Percentiles rank a stretch among this genome's conserved stretches.
These are phyloP conservation scores for Dromiciops gliroides DNA, from an alignment of 2,113 vertebrate genomes.

Conservation along the genomic window DNA sequence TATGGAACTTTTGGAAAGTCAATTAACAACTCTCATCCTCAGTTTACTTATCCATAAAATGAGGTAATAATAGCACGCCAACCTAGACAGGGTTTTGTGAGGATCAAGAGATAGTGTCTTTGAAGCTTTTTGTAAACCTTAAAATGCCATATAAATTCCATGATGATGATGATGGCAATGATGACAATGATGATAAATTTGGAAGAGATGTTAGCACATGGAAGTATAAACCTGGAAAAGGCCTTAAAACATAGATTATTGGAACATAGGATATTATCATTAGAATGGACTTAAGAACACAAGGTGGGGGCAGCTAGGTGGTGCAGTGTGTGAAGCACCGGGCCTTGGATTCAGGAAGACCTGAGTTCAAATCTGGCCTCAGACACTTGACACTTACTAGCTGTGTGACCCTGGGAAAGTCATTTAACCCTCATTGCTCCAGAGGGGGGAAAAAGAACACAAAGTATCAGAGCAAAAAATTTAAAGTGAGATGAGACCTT, in stretches of 20 bases:
- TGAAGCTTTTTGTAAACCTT: background rate
- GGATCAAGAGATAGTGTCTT: background rate
- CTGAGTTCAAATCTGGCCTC: too few species aligned
- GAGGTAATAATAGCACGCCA: background rate
- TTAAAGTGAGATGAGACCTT: background rate
- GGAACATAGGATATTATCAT: background rate
- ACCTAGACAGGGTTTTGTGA: background rate
- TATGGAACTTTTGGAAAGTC: background rate
- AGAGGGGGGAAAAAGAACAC: too few species aligned
- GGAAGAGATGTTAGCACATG: background rate
- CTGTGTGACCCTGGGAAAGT: too few species aligned
- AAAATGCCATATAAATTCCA: background rate
- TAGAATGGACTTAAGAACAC: background rate
- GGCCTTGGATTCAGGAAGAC: too few species aligned
- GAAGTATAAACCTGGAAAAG: background rate
- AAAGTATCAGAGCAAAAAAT: background rate
- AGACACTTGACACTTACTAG: too few species aligned
- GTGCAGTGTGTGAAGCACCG: too few species aligned
- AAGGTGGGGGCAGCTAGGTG: too few species aligned
- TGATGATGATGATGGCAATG: background rate
- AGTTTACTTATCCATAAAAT: background rate
- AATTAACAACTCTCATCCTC: background rate
- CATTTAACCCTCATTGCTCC: too few species aligned
- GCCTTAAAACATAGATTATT: background rate
- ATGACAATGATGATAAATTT: background rate